Evolutionary conservation across 2,888 invertebrate species (phyloP).

Genomic region (Pollenia labialis): DNA sequence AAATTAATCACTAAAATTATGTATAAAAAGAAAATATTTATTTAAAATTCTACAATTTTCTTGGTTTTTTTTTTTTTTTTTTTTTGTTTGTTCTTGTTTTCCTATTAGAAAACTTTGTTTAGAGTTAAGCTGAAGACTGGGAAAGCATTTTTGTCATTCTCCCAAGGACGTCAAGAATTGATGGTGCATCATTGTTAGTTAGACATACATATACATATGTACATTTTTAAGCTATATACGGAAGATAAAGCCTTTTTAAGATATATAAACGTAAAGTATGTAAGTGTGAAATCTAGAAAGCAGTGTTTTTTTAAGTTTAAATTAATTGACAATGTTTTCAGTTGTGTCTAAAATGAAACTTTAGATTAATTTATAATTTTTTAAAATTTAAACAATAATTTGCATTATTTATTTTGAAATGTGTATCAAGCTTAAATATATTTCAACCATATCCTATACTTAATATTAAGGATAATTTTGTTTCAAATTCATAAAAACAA

Average conservation of each 20-base stretch:
- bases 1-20: conserved; percentile 62
- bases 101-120: neutral
- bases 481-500: too few relatives aligned
- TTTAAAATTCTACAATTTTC: conserved; percentile 62
- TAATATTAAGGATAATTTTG: too few relatives aligned
- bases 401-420: too few relatives aligned
- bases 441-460: too few relatives aligned
- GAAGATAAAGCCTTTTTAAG: conserved; percentile 27
- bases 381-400: too few relatives aligned
- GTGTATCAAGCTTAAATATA: too few relatives aligned
- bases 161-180: conserved; percentile 24
- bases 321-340: conserved; percentile 63
- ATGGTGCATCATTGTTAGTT: conserved; percentile 44
- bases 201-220: conserved; percentile 17
- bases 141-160: conserved; percentile 16
- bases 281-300: conserved; percentile 25
- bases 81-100: neutral
- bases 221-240: conserved; percentile 45
- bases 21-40: conserved; percentile 64
- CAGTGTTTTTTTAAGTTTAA: conserved; percentile 18
- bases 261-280: conserved; percentile 13
- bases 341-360: too few relatives aligned
- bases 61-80: conserved; percentile 26
- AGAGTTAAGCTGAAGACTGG: neutral
- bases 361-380: too few relatives aligned